These are phyloP conservation scores for Ophioninae sp. DNA, from an alignment of 2,888 invertebrate genomes.

Conservation along the genomic window DNA sequence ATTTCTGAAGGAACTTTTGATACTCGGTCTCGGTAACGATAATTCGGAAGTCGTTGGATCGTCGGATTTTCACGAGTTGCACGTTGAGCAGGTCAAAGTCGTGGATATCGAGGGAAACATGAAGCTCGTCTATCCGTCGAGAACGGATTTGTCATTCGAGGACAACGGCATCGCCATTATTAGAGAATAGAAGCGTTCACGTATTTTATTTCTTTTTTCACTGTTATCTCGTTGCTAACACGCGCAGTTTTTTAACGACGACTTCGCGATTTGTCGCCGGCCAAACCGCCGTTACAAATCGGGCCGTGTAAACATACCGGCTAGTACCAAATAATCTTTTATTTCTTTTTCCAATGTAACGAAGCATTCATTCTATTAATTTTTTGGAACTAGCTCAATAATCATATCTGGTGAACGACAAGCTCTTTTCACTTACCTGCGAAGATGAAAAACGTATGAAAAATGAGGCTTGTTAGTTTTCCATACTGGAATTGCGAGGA, in stretches of 20 bases:
- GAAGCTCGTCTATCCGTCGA: constrained; percentile 90
- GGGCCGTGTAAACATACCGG: constrained; percentile 27
- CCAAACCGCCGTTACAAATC: constrained; percentile 45
- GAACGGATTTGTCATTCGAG: constrained; percentile 86
- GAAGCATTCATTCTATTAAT: background rate
- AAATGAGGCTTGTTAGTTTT: background rate
- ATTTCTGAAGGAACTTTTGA: constrained; percentile 85
- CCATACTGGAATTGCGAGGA: background rate
- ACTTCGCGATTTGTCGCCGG: background rate
- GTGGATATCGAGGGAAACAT: constrained; percentile 87
- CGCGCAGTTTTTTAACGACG: background rate
- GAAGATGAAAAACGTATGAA: background rate
- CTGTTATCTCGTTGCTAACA: constrained; percentile 9
- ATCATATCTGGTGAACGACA: background rate
- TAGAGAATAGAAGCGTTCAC: constrained; percentile 66
- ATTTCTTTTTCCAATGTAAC: constrained; percentile 13
- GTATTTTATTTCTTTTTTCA: background rate
- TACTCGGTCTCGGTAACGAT: constrained; percentile 82
- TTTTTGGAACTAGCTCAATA: background rate
- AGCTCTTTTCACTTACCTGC: background rate
- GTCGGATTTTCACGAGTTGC: constrained; percentile 76
- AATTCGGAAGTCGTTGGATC: constrained; percentile 73
- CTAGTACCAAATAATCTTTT: constrained; percentile 46
- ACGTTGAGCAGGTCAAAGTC: constrained; percentile 87
- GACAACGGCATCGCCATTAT: constrained; percentile 73